Evolutionary conservation across 2,797 vertebrate species (phyloP).

Genomic region (Acropternis orthonyx): DNA sequence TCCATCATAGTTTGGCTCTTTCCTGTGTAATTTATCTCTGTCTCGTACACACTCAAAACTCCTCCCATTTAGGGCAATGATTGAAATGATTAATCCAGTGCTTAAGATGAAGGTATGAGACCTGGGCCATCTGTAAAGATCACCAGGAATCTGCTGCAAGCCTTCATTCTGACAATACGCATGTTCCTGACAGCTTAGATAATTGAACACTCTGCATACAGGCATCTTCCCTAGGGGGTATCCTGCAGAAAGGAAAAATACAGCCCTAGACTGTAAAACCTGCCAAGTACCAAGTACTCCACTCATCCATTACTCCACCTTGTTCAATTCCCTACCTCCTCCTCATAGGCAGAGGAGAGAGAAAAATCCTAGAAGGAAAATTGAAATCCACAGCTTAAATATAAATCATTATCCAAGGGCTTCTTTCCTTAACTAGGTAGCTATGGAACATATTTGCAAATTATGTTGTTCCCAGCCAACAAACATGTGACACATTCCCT

Average conservation of each 20-base stretch:
- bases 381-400: neutral
- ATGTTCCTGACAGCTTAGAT: constrained; percentile 21
- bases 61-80: neutral
- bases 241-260: constrained; percentile 32
- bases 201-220: constrained; percentile 23
- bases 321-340: neutral
- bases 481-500: neutral
- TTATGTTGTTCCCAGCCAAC: neutral
- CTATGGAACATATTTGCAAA: neutral
- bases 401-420: neutral
- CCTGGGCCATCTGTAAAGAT: neutral
- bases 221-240: constrained; percentile 15
- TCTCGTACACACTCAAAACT: neutral
- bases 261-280: neutral
- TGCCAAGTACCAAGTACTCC: neutral
- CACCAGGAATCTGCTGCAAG: neutral
- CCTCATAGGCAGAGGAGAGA: neutral
- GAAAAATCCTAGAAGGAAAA: neutral
- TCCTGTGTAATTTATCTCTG: neutral
- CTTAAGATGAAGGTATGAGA: neutral
- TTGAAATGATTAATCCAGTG: neutral
- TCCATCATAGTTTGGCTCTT: neutral
- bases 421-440: neutral
- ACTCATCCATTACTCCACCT: constrained; percentile 12
- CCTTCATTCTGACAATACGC: neutral